Conservation (phyloP, 2,888 invertebrate species). For the Psylliodes chrysocephalus region DNA sequence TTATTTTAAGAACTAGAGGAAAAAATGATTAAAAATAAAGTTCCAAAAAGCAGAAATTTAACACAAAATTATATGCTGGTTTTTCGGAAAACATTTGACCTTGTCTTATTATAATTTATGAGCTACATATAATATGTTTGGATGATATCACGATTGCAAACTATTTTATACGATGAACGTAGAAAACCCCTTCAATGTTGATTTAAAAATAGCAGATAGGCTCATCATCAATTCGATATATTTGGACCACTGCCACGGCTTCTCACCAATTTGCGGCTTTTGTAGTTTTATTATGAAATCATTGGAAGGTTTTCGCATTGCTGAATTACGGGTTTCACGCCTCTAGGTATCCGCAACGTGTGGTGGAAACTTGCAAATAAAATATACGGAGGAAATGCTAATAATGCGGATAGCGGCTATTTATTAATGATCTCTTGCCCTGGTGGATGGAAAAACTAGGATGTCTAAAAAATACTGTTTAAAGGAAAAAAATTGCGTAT, state of each 20-base stretch:
- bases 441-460: too few species aligned
- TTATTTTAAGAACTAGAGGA: too few species aligned
- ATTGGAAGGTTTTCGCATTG: background rate
- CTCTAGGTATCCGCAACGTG: too few species aligned
- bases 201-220: background rate
- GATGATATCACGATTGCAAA: background rate
- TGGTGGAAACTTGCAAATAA: too few species aligned
- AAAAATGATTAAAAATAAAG: too few species aligned
- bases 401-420: too few species aligned
- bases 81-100: background rate
- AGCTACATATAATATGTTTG: background rate
- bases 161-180: background rate
- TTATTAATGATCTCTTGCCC: too few species aligned
- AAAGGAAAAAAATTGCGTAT: too few species aligned
- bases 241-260: background rate
- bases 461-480: too few species aligned
- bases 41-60: too few species aligned
- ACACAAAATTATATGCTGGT: too few species aligned
- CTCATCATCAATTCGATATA: background rate
- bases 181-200: background rate
- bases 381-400: too few species aligned
- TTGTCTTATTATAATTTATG: background rate
- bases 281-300: background rate
- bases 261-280: background rate
- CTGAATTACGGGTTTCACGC: background rate